Conservation (phyloP, 2,113 vertebrate species). For the Boleophthalmus pectinirostris region DNA sequence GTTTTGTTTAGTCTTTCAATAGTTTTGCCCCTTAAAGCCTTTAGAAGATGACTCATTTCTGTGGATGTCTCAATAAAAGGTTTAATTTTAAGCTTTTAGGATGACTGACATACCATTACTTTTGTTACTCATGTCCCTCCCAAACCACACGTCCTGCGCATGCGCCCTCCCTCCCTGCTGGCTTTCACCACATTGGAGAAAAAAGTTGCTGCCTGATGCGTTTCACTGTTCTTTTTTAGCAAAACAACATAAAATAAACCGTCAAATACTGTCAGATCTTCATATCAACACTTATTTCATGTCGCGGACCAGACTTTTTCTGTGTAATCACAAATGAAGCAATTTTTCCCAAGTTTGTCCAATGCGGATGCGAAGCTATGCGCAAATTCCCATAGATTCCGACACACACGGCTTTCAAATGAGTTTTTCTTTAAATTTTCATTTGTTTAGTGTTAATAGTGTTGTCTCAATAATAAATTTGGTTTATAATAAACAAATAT, state of each 20-base stretch:
- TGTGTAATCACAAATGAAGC: too few species aligned
- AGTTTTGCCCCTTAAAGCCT: not conserved
- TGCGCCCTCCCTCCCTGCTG: slow-evolving; percentile 39
- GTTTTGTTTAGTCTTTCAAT: not conserved
- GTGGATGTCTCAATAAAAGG: slow-evolving; percentile 34
- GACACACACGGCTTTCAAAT: not conserved
- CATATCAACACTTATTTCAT: not conserved
- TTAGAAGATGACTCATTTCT: slow-evolving; percentile 6
- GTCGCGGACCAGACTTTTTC: not conserved
- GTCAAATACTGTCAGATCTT: too few species aligned
- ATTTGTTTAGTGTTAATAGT: not conserved
- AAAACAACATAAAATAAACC: not conserved
- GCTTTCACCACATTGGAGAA: slow-evolving; percentile 45
- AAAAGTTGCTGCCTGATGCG: not conserved
- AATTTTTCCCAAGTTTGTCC: too few species aligned
- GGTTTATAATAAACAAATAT: not conserved
- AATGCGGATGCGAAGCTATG: not conserved
- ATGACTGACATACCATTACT: slow-evolving; percentile 31
- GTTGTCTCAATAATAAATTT: not conserved
- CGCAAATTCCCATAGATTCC: not conserved
- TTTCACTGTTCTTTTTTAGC: not conserved
- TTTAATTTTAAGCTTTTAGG: slow-evolving; percentile 13
- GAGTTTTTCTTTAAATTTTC: not conserved
- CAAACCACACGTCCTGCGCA: slow-evolving; percentile 39
- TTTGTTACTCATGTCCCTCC: slow-evolving; percentile 26